Evolutionary conservation across 2,797 vertebrate genomes (phyloP).

Genomic region (Zonotrichia albicollis): DNA sequence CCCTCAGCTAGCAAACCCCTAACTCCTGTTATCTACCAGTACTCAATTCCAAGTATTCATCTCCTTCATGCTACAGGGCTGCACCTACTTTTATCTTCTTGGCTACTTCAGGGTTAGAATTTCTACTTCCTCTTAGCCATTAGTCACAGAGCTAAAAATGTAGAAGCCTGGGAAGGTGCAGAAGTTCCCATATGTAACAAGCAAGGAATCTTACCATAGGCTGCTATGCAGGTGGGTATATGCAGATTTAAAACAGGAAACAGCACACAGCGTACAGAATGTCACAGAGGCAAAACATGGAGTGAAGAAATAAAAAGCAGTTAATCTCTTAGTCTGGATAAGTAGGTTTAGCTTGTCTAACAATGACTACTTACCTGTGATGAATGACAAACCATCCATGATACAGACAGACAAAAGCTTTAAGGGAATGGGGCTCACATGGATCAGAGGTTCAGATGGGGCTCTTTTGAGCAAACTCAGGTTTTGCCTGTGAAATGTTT

Average conservation of each 20-base stretch:
- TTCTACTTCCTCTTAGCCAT: neutral
- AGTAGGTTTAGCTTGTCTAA: conserved; percentile 36
- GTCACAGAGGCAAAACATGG: conserved; percentile 67
- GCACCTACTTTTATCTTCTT: neutral
- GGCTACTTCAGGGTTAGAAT: neutral
- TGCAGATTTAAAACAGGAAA: conserved; percentile 61
- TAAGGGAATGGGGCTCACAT: neutral
- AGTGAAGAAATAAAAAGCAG: conserved; percentile 66
- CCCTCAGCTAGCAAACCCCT: neutral
- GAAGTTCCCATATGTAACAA: conserved; percentile 16
- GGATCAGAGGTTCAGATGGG: neutral
- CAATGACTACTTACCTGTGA: conserved; percentile 24
- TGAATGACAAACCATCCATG: neutral
- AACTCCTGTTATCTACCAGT: neutral
- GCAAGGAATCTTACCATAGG: conserved; percentile 59
- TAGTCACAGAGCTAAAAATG: conserved; percentile 3
- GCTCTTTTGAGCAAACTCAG: neutral
- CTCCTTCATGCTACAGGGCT: neutral
- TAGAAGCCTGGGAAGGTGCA: conserved; percentile 21
- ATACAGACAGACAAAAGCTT: neutral
- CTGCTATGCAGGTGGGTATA: conserved; percentile 53
- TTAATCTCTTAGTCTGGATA: conserved; percentile 46
- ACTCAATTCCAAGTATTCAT: neutral
- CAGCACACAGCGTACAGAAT: conserved; percentile 61
- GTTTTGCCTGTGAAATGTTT: neutral